phyloP scores from a whole-genome alignment of 2,888 invertebrate genomes.

The Rhagonycha fulva region DNA sequence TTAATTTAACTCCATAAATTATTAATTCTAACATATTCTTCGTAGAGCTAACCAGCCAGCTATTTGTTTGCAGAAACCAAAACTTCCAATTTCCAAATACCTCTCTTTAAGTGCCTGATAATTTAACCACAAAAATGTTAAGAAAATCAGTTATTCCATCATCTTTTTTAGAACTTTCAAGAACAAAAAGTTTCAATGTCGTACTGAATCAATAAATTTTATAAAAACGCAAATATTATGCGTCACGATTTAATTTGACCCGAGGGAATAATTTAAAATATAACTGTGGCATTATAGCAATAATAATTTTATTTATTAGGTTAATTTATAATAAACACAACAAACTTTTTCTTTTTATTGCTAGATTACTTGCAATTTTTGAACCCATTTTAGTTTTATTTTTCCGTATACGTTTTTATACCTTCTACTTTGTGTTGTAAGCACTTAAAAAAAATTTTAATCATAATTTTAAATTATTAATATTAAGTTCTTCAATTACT shows the following conservation, averaged over 20 bases:
- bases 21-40: neutral
- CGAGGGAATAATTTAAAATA: neutral
- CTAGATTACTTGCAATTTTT: neutral
- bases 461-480: neutral
- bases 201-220: neutral
- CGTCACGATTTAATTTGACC: neutral
- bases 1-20: neutral
- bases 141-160: neutral
- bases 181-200: neutral
- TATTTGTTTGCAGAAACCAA: neutral
- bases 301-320: neutral
- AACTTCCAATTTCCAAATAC: neutral
- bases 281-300: neutral
- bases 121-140: neutral
- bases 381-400: neutral
- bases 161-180: neutral
- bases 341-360: neutral
- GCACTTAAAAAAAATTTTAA: neutral
- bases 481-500: neutral
- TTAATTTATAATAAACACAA: neutral
- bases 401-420: neutral
- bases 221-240: neutral
- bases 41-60: neutral
- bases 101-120: neutral
- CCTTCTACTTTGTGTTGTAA: neutral